Base-by-base conservation (phyloP, 1,140 invertebrate genomes). In the Philotrypesis tridentata region DNA sequence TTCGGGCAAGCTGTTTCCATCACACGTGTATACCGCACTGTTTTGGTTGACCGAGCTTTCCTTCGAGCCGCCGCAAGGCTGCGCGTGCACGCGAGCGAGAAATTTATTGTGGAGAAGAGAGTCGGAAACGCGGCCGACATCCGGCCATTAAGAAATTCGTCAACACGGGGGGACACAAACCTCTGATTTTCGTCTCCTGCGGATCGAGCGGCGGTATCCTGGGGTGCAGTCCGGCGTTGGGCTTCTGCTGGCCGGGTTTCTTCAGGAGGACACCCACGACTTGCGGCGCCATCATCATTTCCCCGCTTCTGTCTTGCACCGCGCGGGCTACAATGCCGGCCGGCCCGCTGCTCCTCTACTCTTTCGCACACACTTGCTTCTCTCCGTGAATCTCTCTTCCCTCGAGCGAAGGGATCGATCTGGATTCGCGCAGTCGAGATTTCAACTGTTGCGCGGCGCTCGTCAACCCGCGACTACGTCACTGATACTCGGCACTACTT, bases 201-300 rank as follows among this genome's bases (percentile, higher is more conserved):
- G 87, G 90, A 83, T 90, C 90, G 48, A 90, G 61, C 23, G 89
- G 84, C 21, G 89, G 86, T 23, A 88, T 87, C 74, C 80, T 82
- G 21, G 72, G 29, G n/a, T 61, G 40, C 61, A 87, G 86, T 71
- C 86, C 85, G 63, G 89, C 86, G 72, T 17, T 86, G 27, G 48
- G 11, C 17, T 40, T 6, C 40, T 87, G 90, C 73, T 89, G 88
- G 74, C 90, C 90, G 17, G 90, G 90, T 86, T 91, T 91, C 84
- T 92, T 92, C 77, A 90, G 83, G 84, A 91, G 83, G 48, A 91
- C 89, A 85, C 90, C 91, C 86, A 92, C 90, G 77, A 92, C 87
- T 83, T 90, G 88, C 83, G 91, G 91, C 80, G 90, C 88, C 87
- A 90, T 89, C 90, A 91, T 91, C 89, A 90, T 90, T 84, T 75